A percentile compares a stretch with the other conserved stretches of the same genome.
Evolutionary conservation across 2,888 invertebrate genomes (phyloP).

Genomic region (Notodonta ziczac): DNA sequence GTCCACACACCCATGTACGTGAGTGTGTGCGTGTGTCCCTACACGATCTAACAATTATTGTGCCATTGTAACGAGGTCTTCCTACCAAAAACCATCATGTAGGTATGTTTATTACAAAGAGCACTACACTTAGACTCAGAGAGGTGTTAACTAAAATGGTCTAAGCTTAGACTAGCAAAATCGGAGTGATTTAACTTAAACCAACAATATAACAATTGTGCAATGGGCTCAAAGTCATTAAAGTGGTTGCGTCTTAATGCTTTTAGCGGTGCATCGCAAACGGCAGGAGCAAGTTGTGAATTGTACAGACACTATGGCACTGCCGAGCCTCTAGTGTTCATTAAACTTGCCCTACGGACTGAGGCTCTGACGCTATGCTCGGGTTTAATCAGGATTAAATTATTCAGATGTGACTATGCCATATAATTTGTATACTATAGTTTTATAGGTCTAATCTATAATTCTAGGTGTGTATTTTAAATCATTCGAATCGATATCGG

Average conservation of each 20-base stretch:
- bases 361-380: not conserved
- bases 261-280: not conserved
- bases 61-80: no score
- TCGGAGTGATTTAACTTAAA: not conserved
- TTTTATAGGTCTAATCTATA: no score
- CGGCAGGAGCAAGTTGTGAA: not conserved
- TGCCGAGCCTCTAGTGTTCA: not conserved
- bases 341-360: not conserved
- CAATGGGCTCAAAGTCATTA: not conserved
- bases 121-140: no score
- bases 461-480: no score
- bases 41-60: no score
- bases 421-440: no score
- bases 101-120: no score
- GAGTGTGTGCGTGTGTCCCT: no score
- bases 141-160: no score
- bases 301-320: constrained; percentile 1
- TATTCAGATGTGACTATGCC: not conserved
- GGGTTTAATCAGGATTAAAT: not conserved
- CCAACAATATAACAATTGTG: not conserved
- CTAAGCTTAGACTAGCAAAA: not conserved
- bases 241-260: not conserved
- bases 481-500: no score
- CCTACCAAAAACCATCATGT: no score
- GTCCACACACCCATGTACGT: no score